Percentiles rank a stretch among this genome's conserved stretches.
These are phyloP conservation scores for Acinonyx jubatus DNA, from an alignment of 2,113 vertebrate genomes.

Conservation along the genomic window DNA sequence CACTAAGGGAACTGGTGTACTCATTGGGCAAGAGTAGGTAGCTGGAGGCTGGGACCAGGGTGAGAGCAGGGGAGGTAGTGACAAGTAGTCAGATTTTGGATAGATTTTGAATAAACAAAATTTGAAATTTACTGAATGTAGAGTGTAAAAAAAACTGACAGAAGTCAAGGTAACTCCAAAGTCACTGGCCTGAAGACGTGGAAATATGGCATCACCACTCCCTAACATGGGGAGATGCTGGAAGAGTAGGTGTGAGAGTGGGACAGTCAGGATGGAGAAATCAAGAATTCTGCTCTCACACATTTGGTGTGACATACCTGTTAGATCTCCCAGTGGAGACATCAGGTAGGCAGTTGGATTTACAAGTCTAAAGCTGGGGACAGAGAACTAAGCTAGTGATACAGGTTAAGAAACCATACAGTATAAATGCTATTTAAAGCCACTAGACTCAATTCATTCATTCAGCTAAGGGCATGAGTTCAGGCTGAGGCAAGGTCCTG, in stretches of 20 bases:
- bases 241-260: background rate
- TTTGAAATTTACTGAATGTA: background rate
- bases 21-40: background rate
- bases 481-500: background rate
- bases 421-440: background rate
- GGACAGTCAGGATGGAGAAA: background rate
- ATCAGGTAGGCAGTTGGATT: background rate
- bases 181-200: background rate
- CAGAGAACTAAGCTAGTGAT: background rate
- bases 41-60: background rate
- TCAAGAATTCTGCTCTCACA: background rate
- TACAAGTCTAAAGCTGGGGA: background rate
- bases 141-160: background rate
- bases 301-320: background rate
- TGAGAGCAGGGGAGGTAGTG: background rate
- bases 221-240: background rate
- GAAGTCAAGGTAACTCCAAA: background rate
- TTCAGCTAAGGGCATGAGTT: background rate
- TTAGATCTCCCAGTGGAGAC: background rate
- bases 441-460: background rate
- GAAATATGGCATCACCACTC: background rate
- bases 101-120: conserved; percentile 5
- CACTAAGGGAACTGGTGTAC: background rate
- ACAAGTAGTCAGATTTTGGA: background rate
- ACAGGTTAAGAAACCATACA: background rate